Percentiles rank a stretch among this genome's conserved stretches.
Evolutionary conservation across 2,113 vertebrate species (phyloP).

Genomic region (Pollimyrus isidori): DNA sequence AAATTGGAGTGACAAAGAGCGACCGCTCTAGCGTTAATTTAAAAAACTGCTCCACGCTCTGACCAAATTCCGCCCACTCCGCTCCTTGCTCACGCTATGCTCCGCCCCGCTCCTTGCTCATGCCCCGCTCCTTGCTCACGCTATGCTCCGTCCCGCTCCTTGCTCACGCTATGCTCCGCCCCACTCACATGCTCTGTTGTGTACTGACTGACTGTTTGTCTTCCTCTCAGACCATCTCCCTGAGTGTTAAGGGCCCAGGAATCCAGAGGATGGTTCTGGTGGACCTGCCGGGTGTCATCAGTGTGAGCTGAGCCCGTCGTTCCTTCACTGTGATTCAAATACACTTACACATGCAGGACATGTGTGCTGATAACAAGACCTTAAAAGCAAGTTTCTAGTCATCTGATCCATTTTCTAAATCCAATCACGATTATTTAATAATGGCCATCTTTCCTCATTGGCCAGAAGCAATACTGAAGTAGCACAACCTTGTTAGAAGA

Average conservation of each 20-base stretch:
- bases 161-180: too few species aligned
- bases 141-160: too few species aligned
- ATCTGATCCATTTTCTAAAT: neutral
- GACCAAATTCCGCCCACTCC: too few species aligned
- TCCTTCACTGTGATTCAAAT: neutral
- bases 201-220: neutral
- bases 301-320: constrained; percentile 57
- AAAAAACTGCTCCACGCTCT: too few species aligned
- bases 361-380: neutral
- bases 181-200: neutral
- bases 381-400: neutral
- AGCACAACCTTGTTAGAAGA: neutral
- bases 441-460: neutral
- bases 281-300: constrained; percentile 93
- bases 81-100: too few species aligned
- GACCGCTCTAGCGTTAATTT: too few species aligned
- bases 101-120: too few species aligned
- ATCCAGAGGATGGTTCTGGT: constrained; percentile 97
- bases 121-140: too few species aligned
- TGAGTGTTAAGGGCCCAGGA: constrained; percentile 94
- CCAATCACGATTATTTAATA: neutral
- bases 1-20: too few species aligned
- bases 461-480: neutral
- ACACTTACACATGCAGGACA: neutral
- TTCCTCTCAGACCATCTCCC: constrained; percentile 79